Percentiles rank a stretch among this genome's conserved stretches.
Conservation (phyloP, 1,140 invertebrate genomes). For the Pseudachorutes palmiensis region DNA sequence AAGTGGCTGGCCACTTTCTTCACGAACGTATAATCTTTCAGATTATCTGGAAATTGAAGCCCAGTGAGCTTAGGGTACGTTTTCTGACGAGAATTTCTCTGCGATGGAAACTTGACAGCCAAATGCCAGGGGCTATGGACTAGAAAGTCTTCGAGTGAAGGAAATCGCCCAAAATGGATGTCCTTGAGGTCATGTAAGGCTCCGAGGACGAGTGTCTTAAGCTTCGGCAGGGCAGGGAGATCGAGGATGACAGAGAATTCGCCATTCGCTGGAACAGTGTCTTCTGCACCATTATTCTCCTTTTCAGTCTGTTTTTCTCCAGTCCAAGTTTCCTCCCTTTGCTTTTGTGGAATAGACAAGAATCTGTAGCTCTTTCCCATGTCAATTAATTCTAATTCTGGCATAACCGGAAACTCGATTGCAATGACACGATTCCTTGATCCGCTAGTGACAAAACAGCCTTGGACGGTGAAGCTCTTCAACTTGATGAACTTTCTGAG, state of each 20-base stretch:
- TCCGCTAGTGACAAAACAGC: too few species aligned
- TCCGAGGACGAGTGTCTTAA: not conserved
- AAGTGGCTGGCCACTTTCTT: not conserved
- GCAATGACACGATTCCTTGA: too few species aligned
- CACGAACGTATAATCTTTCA: not conserved
- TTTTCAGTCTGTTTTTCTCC: too few species aligned
- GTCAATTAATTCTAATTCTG: too few species aligned
- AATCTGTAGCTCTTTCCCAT: too few species aligned
- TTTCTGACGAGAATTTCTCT: not conserved
- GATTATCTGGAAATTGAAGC: not conserved
- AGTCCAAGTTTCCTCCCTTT: too few species aligned
- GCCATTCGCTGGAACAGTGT: too few species aligned
- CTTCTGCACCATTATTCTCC: too few species aligned
- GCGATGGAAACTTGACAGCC: not conserved
- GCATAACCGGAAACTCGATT: too few species aligned
- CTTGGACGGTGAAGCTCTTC: too few species aligned
- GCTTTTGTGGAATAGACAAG: too few species aligned
- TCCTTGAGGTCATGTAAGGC: not conserved
- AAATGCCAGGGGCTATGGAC: not conserved
- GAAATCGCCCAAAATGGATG: not conserved
- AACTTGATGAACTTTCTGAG: too few species aligned
- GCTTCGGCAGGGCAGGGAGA: not conserved
- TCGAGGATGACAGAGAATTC: not conserved
- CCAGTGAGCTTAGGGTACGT: not conserved
- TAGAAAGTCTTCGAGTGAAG: not conserved